Evolutionary conservation across 2,113 vertebrate species (phyloP), one percentile per base, ranked within the genome.

Genomic region (Hippocampus zosterae): DNA sequence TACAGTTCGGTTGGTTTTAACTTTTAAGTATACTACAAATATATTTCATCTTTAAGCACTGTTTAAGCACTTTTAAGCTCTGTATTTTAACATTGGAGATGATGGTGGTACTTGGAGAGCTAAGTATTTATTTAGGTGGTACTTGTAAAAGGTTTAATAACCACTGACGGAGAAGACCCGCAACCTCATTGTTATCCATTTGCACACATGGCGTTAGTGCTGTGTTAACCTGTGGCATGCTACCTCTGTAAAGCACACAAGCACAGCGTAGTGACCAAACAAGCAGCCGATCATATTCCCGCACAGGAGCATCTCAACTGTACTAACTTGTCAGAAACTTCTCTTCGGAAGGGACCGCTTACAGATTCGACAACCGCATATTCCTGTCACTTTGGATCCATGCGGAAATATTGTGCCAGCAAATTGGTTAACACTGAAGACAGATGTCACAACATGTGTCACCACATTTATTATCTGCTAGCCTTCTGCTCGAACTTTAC

Each of bases 401-500:
- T 90, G 87, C 90, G 89, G 88, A 89, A 88, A 88, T 89, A 89
- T 91, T 88, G 86, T 70, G 66, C 72, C 86, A 74, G 90, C 88
- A 92, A 91, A 93, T 92, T 88, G 92, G 88, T 89, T 87, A 90
- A 91, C 91, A 90, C 90, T 90, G 91, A 91, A 89, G 91, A 91
- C 92, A 93, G 91, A 92, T 92, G 92, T 92, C 91, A 91, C 87
- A 92, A 91, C 92, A 93, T 92, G 90, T 91, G 89, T 84, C 81
- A 80, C 85, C 85, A 88, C 86, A 84, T 84, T 88, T 85, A 89
- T 87, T 89, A 88, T 80, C 82, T 84, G 79, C 86, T 78, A 79
- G 69, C 88, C 85, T 80, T 82, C 90, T 86, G 86, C 84, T 90
- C 81, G 81, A 87, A 89, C 89, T 92, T 89, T 88, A 91, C 83